These are phyloP conservation scores for Maccullochella peelii DNA, from an alignment of 2,113 vertebrate genomes.

Conservation along the genomic window DNA sequence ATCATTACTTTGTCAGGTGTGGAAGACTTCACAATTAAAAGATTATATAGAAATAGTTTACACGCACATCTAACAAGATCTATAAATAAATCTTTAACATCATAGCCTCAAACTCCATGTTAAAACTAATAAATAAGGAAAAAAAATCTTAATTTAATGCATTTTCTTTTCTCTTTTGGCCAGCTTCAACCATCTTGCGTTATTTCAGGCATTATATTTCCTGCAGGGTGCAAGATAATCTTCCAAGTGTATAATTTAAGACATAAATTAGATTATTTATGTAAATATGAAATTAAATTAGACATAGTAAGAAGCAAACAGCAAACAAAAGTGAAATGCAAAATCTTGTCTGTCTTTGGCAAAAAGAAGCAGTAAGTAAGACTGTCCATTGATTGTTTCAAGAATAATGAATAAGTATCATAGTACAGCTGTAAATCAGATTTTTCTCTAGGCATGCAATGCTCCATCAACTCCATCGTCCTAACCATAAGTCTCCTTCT, in stretches of 20 bases:
- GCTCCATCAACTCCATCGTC: constrained; percentile 68
- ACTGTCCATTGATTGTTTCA: constrained; percentile 64
- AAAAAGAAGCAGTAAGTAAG: constrained; percentile 62
- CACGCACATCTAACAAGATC: constrained; percentile 77
- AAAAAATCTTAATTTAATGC: constrained; percentile 83
- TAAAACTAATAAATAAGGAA: constrained; percentile 86
- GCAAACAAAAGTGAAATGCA: constrained; percentile 67
- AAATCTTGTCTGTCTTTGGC: constrained; percentile 62
- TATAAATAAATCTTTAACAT: constrained; percentile 83
- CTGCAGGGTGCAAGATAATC: constrained; percentile 79
- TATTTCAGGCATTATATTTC: constrained; percentile 67
- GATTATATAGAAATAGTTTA: constrained; percentile 77
- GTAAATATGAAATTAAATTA: constrained; percentile 88
- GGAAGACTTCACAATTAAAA: constrained; percentile 77
- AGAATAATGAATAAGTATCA: constrained; percentile 73
- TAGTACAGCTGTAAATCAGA: constrained; percentile 75
- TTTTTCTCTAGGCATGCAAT: constrained; percentile 65
- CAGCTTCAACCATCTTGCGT: constrained; percentile 74
- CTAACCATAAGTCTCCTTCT: constrained; percentile 69
- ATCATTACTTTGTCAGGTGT: constrained; percentile 63
- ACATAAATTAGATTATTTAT: constrained; percentile 86
- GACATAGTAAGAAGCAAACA: constrained; percentile 73
- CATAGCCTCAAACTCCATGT: constrained; percentile 66
- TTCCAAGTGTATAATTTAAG: constrained; percentile 86
- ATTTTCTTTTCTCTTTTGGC: constrained; percentile 81